Base-by-base conservation (phyloP, 1,140 invertebrate genomes). In the Calephelis virginiensis region DNA sequence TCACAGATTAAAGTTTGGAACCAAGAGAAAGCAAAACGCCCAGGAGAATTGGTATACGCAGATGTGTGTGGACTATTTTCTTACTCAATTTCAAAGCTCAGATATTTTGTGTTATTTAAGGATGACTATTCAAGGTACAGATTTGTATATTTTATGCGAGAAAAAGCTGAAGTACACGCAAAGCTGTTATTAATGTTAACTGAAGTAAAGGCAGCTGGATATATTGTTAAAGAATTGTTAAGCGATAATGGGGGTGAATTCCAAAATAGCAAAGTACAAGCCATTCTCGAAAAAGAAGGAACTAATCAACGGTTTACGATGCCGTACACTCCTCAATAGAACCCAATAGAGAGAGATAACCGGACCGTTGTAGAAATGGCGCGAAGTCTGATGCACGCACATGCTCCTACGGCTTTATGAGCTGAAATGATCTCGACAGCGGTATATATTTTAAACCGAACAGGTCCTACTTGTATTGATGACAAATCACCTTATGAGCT, bases 281-380 rank as follows among this genome's bases (percentile, higher is more conserved):
- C 56, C 43, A 60, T 47, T 46, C 49, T 68, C 6, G 8, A 5
- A 38, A 38, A 64, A 37, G 10, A 63, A 10, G 67, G 61, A 11
- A 68, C 40, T 61, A 9, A 14, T 9, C 50, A 64, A 48, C 28
- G 61, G 38, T 40, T 68, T 14, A 60, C 45, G 17, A 68, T 68
- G 67, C 67, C 67, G 6, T 66, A 85, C 61, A 89, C 78, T n/a
- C 83, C 80, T 13, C 67, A 86, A 61, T 81, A 87, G 67, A 89
- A 86, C 1, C 63, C 63, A 45, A 77, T 66, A 53, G 81, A 87
- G 67, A 64, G 79, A 40, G 81, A 86, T 63, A 86, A 82, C 63
- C 69, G 81, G 10, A 89, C 82, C 12, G 40, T 40, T 40, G 40
- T 40, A 40, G 40, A 40, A 40, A 40, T 40, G 40, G 40, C 40